Conservation (phyloP, 2,888 invertebrate genomes). For the Corbicula japonica region DNA sequence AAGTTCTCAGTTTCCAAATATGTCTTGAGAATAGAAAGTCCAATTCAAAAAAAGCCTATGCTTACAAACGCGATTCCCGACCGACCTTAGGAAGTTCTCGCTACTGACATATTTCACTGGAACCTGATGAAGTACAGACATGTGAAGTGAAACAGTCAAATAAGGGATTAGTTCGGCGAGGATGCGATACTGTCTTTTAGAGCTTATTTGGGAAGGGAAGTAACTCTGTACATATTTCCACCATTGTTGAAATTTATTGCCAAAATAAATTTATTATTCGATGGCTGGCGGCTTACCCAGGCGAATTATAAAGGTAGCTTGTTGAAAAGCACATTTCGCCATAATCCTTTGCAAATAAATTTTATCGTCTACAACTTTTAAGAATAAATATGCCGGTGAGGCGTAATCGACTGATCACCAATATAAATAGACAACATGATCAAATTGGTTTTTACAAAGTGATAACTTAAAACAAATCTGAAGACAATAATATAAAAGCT, state of each 20-base stretch:
- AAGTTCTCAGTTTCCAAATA: too few relatives aligned
- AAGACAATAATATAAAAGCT: background rate
- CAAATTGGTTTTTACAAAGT: background rate
- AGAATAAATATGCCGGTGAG: background rate
- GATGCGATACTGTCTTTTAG: background rate
- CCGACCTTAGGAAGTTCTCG: too few relatives aligned
- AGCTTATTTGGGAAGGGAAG: slow-evolving; percentile 18
- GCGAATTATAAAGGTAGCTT: slow-evolving; percentile 57
- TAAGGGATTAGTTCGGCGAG: background rate
- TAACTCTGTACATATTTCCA: slow-evolving; percentile 42
- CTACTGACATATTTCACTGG: too few relatives aligned
- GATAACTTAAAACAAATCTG: background rate
- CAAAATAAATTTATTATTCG: slow-evolving; percentile 19
- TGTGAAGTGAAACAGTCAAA: too few relatives aligned
- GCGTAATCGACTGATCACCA: background rate
- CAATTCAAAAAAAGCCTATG: too few relatives aligned
- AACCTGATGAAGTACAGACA: too few relatives aligned
- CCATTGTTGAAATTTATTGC: too few relatives aligned
- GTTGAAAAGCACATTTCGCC: background rate
- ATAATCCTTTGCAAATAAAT: background rate
- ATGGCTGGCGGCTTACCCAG: slow-evolving; percentile 56
- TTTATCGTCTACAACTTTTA: too few relatives aligned
- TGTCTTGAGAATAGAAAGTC: too few relatives aligned
- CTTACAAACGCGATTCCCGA: too few relatives aligned
- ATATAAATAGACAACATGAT: slow-evolving; percentile 4